Evolutionary conservation across 2,113 vertebrate species (phyloP), one percentile per base, ranked within the genome.

Genomic region (Myrmophylax atrothorax): DNA sequence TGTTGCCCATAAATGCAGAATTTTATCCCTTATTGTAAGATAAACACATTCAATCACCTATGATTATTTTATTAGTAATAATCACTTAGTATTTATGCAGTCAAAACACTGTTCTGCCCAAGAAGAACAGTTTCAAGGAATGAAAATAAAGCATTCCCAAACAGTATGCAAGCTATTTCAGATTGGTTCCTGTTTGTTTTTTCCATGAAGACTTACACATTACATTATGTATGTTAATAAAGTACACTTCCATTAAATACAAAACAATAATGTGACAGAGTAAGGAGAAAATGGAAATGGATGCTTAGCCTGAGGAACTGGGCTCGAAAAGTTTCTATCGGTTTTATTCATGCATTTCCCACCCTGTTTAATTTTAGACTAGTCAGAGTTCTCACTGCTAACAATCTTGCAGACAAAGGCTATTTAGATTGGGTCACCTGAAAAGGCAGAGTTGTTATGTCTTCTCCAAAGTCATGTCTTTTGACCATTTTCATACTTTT

Each of bases 51-150:
- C 46, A 92, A 64, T 93, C 72, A 77, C 28, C 22, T n/a, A 10
- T 35, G 31, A 66, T 5, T 79, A 62, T 86, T 94, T 91, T 80
- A 72, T 93, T 92, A 59, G 47, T 77, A 60, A 58, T 72, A 80
- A 85, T 89, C 28, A 52, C 26, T 84, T 81, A 60, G 18, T 14
- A 76, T 44, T 87, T 83, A 72, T 37, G 31, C 38, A 94, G 73
- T 55, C 62, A 89, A 94, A 93, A 87, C 17, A 58, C 18, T 35
- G 37, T 78, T 93, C 88, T 93, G 33, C 77, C 74, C 64, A 85
- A 90, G 70, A 81, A 53, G 52, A 93, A 94, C 7, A 89, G 17
- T 62, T 87, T 69, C 67, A 87, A 94, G 42, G 19, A 92, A 64
- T 31, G 10, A 91, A 94, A 87, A 75, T 33, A 76, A 87, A 87